These are phyloP conservation scores for Morpho helenor DNA, from an alignment of 2,888 invertebrate genomes.

Conservation along the genomic window DNA sequence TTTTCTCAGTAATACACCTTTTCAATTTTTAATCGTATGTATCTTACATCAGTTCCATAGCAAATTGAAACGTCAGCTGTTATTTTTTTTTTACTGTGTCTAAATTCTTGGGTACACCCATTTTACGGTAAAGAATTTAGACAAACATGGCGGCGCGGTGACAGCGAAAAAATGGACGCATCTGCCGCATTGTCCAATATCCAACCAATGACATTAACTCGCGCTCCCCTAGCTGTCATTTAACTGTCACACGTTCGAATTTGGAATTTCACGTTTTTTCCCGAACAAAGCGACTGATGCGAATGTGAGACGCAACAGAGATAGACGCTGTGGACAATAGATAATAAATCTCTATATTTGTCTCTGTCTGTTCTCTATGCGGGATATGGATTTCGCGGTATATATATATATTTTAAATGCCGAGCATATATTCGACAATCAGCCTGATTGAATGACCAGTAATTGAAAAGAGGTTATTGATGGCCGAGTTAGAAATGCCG, in stretches of 20 bases:
- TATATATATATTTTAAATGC: slow-evolving; percentile 32
- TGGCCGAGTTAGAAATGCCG: slow-evolving; percentile 49
- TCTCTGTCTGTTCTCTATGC: background rate
- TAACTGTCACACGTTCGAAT: slow-evolving; percentile 55
- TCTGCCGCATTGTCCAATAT: slow-evolving; percentile 75
- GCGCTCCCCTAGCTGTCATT: slow-evolving; percentile 76
- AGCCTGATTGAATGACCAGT: slow-evolving; percentile 74
- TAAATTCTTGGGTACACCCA: slow-evolving; percentile 33
- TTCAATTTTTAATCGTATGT: slow-evolving; percentile 37
- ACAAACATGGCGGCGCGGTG: slow-evolving; percentile 70
- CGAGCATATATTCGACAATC: slow-evolving; percentile 73
- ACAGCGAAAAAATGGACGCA: slow-evolving; percentile 56
- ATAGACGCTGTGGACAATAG: background rate
- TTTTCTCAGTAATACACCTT: slow-evolving; percentile 8
- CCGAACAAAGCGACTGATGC: slow-evolving; percentile 1
- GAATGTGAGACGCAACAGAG: background rate
- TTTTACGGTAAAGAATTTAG: slow-evolving; percentile 46
- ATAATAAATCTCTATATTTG: background rate
- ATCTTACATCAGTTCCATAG: slow-evolving; percentile 57
- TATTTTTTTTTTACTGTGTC: slow-evolving; percentile 15
- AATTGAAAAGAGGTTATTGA: slow-evolving; percentile 57
- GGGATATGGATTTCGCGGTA: background rate
- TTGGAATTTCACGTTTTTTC: slow-evolving; percentile 59
- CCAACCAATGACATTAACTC: slow-evolving; percentile 62
- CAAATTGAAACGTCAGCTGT: slow-evolving; percentile 67